These are phyloP conservation scores for Octonoba sinensis DNA, from an alignment of 2,888 invertebrate species.

Conservation along the genomic window DNA sequence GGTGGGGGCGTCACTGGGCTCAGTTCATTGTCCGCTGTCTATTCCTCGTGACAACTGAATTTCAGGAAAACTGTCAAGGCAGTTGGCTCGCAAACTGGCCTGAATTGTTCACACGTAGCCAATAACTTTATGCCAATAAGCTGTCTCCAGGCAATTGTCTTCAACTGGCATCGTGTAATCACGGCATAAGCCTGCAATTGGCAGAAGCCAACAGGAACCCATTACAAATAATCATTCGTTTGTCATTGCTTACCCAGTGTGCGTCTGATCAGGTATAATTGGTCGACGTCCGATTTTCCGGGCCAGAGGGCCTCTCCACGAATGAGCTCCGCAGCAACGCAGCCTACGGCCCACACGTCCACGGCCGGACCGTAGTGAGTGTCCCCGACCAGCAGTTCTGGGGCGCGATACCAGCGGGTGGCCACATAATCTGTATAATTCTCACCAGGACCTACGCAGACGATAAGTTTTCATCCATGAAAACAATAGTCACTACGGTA, in stretches of 20 bases:
- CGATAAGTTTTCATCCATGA: neutral
- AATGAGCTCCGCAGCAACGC: conserved; percentile 82
- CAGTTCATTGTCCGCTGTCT: no score
- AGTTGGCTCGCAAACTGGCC: no score
- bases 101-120: no score
- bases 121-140: no score
- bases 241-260: conserved; percentile 78
- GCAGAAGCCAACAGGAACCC: no score
- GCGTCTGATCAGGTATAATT: conserved; percentile 93
- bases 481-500: neutral
- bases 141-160: no score
- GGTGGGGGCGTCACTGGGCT: no score
- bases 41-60: no score
- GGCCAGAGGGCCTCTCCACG: conserved; percentile 97
- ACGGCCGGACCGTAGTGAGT: conserved; percentile 80
- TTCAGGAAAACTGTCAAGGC: no score
- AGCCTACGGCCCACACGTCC: conserved; percentile 97
- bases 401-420: conserved; percentile 98
- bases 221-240: no score
- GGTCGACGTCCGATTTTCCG: conserved; percentile 98
- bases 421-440: conserved; percentile 99
- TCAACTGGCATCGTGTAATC: no score
- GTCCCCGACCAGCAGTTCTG: conserved; percentile 96
- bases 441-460: conserved; percentile 85
- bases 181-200: no score